Evolutionary conservation across 2,113 vertebrate genomes (phyloP), one percentile per base, ranked within the genome.

Genomic region (Leptodactylus fuscus): DNA sequence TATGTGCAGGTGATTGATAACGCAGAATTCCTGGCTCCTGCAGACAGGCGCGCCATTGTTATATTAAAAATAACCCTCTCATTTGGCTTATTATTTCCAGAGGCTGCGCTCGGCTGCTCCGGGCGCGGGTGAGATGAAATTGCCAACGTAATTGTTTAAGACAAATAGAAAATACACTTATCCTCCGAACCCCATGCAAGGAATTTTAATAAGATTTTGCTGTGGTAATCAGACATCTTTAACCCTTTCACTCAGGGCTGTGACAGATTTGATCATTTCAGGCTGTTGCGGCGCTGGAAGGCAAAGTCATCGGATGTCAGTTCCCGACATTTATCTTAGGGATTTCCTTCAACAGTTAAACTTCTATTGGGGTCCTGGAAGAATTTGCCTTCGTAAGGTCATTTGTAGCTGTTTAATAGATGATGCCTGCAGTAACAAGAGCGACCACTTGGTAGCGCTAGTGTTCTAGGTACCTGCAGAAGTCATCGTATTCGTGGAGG

Each of bases 91-190:
- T 85, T 85, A 85, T 85, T 85, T 75, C 83, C 74, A 78, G 74
- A 29, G 77, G 84, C 65, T 81, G 62, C 62, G 84, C 84, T 86
- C 55, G 77, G 84, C 77, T 81, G 77, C 36, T 58, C 77, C 27
- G 49, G n/a, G 46, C 27, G 65, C 80, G 83, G 83, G 62, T 32
- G 48, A 85, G 77, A 85, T 85, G 34, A 79, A 85, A 85, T 85
- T 85, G 84, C 77, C 67, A 73, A 67, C 44, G 27, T 73, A 86
- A 86, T 86, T 86, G 84, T 80, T 86, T 81, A 86, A 86, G 84
- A 86, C 84, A 86, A 86, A 86, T 86, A 86, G 62, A 73, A 86
- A 81, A 86, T 86, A 71, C 76, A 34, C 77, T 86, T 86, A 58
- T 55, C 60, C 48, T n/a, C 41, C 24, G 67, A 55, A 65, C 84